phyloP scores from a whole-genome alignment of 64 coral and sea anemone genomes.

The Actinia equina region DNA sequence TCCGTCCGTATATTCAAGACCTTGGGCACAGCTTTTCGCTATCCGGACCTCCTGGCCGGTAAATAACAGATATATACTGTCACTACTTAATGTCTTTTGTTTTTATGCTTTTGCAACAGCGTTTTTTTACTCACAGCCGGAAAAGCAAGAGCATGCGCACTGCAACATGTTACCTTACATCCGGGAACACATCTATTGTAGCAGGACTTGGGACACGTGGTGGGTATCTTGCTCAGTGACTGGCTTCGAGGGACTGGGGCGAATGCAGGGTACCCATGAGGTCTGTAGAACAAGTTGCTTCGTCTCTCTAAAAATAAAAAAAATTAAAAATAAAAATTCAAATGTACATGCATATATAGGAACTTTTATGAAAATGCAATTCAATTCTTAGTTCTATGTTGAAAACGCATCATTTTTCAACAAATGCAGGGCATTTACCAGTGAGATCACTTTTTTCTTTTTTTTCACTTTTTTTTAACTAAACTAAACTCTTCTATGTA shows the following conservation, averaged over 20 bases:
- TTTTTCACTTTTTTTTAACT: no score
- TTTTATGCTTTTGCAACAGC: neutral
- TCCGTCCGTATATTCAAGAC: no score
- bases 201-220: neutral
- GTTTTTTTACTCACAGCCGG: constrained; percentile 24
- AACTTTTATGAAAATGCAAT: no score
- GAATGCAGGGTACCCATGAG: neutral
- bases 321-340: no score
- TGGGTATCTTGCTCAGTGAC: neutral
- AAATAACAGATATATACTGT: no score
- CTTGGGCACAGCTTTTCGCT: no score
- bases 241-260: neutral
- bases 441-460: neutral
- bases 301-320: no score
- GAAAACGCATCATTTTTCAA: no score
- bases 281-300: constrained; percentile 23
- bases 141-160: constrained; percentile 33
- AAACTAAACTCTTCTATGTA: neutral
- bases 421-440: no score
- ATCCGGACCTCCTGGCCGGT: no score
- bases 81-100: neutral
- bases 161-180: constrained; percentile 20
- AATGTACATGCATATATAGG: no score
- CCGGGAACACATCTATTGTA: constrained; percentile 31
- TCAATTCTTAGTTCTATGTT: no score